A percentile compares a stretch with the other conserved stretches of the same genome.
Conservation (phyloP, 2,888 invertebrate genomes). For the Caenorhabditis sp. region DNA sequence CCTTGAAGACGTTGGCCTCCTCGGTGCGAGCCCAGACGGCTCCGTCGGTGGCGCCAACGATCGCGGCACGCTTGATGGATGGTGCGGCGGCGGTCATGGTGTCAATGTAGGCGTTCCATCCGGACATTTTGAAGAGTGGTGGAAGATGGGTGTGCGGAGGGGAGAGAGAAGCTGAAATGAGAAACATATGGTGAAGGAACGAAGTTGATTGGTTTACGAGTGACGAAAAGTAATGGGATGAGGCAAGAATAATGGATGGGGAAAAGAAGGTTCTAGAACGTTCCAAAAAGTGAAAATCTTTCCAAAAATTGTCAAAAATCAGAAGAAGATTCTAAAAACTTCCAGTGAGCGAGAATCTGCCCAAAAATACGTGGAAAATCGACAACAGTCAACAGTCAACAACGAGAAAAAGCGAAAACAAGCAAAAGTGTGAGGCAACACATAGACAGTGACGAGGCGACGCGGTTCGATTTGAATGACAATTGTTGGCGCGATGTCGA, state of each 20-base stretch:
- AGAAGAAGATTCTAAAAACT: background rate
- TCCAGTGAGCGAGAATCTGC: background rate
- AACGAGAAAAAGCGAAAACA: background rate
- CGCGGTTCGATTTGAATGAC: background rate
- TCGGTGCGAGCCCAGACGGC: slow-evolving; percentile 80
- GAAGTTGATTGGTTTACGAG: slow-evolving; percentile 9
- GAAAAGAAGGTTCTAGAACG: background rate
- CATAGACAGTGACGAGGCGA: background rate
- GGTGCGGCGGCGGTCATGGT: slow-evolving; percentile 70
- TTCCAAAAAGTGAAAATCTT: background rate
- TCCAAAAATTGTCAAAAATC: background rate
- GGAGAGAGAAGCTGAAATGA: slow-evolving; percentile 35
- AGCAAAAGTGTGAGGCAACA: background rate
- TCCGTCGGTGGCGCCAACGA: slow-evolving; percentile 79
- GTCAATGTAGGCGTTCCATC: slow-evolving; percentile 81
- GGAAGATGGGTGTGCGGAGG: no score
- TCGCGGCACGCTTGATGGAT: slow-evolving; percentile 80
- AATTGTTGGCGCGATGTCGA: slow-evolving; percentile 16
- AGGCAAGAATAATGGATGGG: background rate
- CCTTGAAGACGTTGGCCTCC: slow-evolving; percentile 71
- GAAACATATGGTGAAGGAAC: slow-evolving; percentile 30
- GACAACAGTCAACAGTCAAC: background rate
- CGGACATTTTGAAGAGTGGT: slow-evolving; percentile 72
- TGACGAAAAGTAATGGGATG: background rate
- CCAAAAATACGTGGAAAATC: background rate